Evolutionary conservation across 2,797 vertebrate species (phyloP).

Genomic region (Toxotes lorentzi): DNA sequence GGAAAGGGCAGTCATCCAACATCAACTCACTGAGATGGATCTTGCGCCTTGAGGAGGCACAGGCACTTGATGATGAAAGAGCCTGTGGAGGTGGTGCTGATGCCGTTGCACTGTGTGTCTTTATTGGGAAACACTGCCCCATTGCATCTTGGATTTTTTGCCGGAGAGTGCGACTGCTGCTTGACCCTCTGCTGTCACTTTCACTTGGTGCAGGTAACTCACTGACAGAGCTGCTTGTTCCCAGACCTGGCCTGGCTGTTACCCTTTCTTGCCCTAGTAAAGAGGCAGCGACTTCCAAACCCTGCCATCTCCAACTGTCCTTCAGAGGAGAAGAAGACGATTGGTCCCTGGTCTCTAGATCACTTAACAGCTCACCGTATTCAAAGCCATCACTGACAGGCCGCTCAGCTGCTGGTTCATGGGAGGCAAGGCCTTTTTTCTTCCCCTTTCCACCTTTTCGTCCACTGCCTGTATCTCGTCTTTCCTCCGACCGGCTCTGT

Average conservation of each 20-base stretch:
- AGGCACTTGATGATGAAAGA: slow-evolving; percentile 70
- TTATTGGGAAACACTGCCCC: slow-evolving; percentile 90
- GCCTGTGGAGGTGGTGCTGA: slow-evolving; percentile 58
- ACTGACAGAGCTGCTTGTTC: slow-evolving; percentile 37
- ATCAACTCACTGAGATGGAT: slow-evolving; percentile 91
- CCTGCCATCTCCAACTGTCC: slow-evolving; percentile 78
- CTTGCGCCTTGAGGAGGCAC: slow-evolving; percentile 83
- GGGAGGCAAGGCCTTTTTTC: slow-evolving; percentile 79
- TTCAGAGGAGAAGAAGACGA: slow-evolving; percentile 71
- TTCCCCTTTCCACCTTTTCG: slow-evolving; percentile 82
- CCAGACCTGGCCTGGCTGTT: slow-evolving; percentile 50
- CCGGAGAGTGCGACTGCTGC: slow-evolving; percentile 82
- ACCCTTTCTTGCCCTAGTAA: slow-evolving; percentile 67
- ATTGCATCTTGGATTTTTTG: slow-evolving; percentile 91
- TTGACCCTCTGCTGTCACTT: slow-evolving; percentile 78
- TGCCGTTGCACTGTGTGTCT: slow-evolving; percentile 74
- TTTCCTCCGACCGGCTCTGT: slow-evolving; percentile 87
- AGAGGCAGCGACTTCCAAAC: slow-evolving; percentile 66
- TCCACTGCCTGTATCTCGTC: slow-evolving; percentile 75
- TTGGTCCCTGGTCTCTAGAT: slow-evolving; percentile 73
- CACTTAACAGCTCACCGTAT: slow-evolving; percentile 84
- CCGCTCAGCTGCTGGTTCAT: slow-evolving; percentile 72
- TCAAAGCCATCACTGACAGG: slow-evolving; percentile 88
- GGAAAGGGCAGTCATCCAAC: slow-evolving; percentile 90
- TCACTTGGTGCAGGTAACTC: slow-evolving; percentile 69